Evolutionary conservation across 2,888 invertebrate genomes (phyloP).

Genomic region (Crematogaster levior): DNA sequence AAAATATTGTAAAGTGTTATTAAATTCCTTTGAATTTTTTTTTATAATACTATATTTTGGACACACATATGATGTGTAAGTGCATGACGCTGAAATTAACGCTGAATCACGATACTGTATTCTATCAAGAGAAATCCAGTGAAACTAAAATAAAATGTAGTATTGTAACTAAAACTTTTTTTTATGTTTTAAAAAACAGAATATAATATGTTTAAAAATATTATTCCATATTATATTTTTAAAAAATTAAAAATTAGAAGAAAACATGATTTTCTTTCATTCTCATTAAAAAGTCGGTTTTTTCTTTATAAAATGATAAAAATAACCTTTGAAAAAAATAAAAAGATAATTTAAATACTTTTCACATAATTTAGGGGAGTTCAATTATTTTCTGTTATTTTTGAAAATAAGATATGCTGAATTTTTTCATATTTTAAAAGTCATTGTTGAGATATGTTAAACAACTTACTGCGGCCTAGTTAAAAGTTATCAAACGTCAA

Average conservation of each 20-base stretch:
- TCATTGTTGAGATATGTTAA: background rate
- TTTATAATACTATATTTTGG: no score
- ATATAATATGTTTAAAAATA: background rate
- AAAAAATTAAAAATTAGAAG: background rate
- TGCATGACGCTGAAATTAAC: background rate
- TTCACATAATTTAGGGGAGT: background rate
- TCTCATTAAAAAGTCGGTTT: background rate
- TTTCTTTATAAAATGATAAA: background rate
- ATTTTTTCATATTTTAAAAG: background rate
- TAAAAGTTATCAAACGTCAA: background rate
- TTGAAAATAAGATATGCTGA: background rate
- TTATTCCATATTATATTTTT: background rate
- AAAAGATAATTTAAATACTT: background rate
- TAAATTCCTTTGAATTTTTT: background rate
- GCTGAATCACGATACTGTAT: background rate
- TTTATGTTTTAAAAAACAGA: background rate
- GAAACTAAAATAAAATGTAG: background rate
- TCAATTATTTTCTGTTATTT: background rate
- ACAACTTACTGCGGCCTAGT: background rate
- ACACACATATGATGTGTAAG: conserved; percentile 3
- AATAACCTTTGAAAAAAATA: background rate
- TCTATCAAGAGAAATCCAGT: background rate
- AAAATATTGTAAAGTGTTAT: background rate
- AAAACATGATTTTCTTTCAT: background rate
- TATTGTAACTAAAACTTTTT: background rate